Base-by-base conservation (phyloP, 2,888 invertebrate species). In the Oegoconia quadripuncta region DNA sequence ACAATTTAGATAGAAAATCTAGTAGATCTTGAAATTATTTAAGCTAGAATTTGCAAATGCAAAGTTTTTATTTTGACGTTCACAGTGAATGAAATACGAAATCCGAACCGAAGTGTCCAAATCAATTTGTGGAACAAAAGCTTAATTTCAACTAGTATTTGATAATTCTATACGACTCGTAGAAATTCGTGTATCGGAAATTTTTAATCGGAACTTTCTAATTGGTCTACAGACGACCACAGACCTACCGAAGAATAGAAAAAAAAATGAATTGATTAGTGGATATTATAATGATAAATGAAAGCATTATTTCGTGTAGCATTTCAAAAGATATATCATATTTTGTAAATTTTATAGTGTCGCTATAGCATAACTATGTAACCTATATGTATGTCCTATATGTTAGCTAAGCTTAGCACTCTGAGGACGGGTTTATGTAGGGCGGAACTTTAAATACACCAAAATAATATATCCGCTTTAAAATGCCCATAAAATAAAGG, bases 281-380 rank as follows among this genome's bases (percentile, higher is more conserved):
- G 62, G 67, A 68, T 80, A 73, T 74, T 73, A 66, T 44, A 53
- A 51, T 38, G 50, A 68, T 62, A 47, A 50, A 60, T 61, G 55
- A 63, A 74, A 71, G 60, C 74, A 82, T 83, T 78, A 82, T 81
- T 81, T 84, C 81, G 68, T 76, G 81, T 86, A 84, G 84, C 78
- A 67, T 82, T 74, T 81, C 86, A 74, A 76, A 83, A 80, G 78
- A 83, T 82, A 87, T 83, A 86, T 87, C 84, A 87, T 87, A 87
- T 87, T 87, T 87, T 87, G 86, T 87, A 87, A 86, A 87, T 86
- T 87, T 86, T 87, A 86, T 87, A 86, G 84, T 77, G 73, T 84
- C 70, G 83, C 84, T 86, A 77, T 79, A 81, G 77, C 77, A 66
- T 72, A 66, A 77, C 64, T 73, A 64, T 81, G 62, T 83, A 80